These are phyloP conservation scores for Megaceryle alcyon DNA, from an alignment of 2,797 vertebrate genomes.

Conservation along the genomic window DNA sequence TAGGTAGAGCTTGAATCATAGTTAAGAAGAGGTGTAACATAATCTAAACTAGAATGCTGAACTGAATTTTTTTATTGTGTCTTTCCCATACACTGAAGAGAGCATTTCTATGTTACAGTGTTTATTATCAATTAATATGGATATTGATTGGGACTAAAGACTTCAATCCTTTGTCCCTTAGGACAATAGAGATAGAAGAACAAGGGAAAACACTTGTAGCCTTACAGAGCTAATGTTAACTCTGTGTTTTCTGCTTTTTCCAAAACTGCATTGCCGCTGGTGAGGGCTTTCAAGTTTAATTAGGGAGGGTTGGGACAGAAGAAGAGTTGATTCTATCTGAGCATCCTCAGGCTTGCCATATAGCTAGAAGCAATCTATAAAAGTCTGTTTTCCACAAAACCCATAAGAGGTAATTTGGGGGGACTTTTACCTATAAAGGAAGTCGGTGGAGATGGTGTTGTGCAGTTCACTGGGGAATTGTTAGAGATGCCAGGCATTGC, in stretches of 20 bases:
- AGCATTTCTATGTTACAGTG: background rate
- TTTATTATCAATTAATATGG: background rate
- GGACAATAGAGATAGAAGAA: background rate
- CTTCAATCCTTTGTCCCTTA: background rate
- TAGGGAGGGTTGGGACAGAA: background rate
- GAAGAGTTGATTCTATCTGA: background rate
- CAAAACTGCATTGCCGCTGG: background rate
- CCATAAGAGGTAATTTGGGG: background rate
- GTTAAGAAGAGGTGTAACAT: background rate
- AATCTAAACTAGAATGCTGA: background rate
- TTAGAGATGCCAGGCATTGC: background rate
- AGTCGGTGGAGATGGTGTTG: background rate
- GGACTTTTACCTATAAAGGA: background rate
- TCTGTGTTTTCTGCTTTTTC: background rate
- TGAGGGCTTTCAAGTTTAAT: conserved; percentile 18
- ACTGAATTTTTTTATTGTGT: background rate
- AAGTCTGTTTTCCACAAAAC: background rate
- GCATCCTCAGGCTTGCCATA: conserved; percentile 13
- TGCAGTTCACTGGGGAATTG: background rate
- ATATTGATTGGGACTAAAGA: background rate
- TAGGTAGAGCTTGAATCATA: background rate
- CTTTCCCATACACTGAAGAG: background rate
- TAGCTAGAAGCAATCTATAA: conserved; percentile 17
- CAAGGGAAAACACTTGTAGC: background rate
- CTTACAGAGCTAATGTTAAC: background rate